Percentiles rank a stretch among this genome's conserved stretches.
phyloP scores from a whole-genome alignment of 2,888 invertebrate genomes.

The Zeuzera pyrina region DNA sequence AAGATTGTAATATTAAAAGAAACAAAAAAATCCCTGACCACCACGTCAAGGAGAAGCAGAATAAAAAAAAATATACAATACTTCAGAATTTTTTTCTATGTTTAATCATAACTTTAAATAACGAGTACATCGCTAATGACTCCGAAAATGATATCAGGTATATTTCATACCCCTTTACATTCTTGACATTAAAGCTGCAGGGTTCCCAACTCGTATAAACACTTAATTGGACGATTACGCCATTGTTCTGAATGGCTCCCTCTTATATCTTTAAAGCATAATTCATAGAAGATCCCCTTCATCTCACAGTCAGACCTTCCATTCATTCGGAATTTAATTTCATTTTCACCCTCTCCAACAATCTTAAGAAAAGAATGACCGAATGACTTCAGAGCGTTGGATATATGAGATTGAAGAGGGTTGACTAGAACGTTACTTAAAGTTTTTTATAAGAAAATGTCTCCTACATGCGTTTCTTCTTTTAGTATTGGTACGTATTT shows the following conservation, averaged over 20 bases:
- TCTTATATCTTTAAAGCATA: constrained; percentile 46
- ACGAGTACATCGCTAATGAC: no score
- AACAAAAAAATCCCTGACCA: no score
- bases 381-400: constrained; percentile 50
- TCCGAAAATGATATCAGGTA: constrained; percentile 5
- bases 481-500: no score
- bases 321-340: constrained; percentile 71
- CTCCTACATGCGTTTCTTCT: no score
- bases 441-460: no score
- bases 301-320: constrained; percentile 54
- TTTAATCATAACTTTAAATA: no score
- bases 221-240: constrained; percentile 70
- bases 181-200: constrained; percentile 28
- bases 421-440: constrained; percentile 30
- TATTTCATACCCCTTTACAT: constrained; percentile 23
- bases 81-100: no score
- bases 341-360: constrained; percentile 60
- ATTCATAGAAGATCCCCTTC: constrained; percentile 64
- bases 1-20: no score
- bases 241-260: constrained; percentile 59
- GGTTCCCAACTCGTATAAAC: constrained; percentile 48
- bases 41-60: no score
- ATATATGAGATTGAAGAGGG: constrained; percentile 39
- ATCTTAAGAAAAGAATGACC: constrained; percentile 63
- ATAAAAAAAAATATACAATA: no score